These are phyloP conservation scores for Pseudochaenichthys georgianus DNA, from an alignment of 2,797 vertebrate species.

Conservation along the genomic window DNA sequence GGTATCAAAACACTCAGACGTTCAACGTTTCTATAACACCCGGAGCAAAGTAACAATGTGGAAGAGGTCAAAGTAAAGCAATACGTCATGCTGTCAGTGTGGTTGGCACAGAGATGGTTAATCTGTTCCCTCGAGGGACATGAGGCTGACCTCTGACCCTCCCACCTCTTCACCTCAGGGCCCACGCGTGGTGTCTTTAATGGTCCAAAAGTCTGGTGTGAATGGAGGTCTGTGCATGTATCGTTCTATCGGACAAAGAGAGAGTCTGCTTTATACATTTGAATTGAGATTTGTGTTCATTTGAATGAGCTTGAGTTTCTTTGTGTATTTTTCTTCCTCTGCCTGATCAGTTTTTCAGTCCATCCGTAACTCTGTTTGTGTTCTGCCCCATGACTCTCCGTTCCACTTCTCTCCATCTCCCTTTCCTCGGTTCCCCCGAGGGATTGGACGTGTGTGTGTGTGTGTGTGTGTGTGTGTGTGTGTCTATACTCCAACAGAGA, in stretches of 20 bases:
- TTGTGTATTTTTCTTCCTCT: conserved; percentile 28
- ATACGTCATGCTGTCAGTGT: conserved; percentile 4
- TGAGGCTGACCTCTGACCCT: conserved; percentile 15
- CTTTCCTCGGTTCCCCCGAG: conserved; percentile 25
- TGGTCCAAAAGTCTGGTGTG: conserved; percentile 4
- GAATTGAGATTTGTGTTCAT: conserved; percentile 21
- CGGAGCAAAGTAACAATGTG: background rate
- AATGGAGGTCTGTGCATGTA: background rate
- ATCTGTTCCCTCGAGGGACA: conserved; percentile 18
- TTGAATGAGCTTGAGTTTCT: conserved; percentile 10
- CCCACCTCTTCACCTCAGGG: conserved; percentile 17
- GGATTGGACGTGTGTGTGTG: background rate
- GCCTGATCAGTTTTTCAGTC: conserved; percentile 46
- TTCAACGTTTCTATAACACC: conserved; percentile 8
- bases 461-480: background rate
- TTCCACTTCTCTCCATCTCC: conserved; percentile 31
- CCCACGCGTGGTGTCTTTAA: background rate
- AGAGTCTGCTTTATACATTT: background rate
- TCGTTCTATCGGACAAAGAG: background rate
- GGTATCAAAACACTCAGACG: conserved; percentile 19
- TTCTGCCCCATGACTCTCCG: conserved; percentile 31
- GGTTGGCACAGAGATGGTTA: conserved; percentile 18
- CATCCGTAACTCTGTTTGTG: conserved; percentile 42
- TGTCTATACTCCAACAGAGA: background rate
- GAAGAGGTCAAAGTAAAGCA: background rate